Evolutionary conservation across 2,113 vertebrate species (phyloP).

Genomic region (Grantiella picta): DNA sequence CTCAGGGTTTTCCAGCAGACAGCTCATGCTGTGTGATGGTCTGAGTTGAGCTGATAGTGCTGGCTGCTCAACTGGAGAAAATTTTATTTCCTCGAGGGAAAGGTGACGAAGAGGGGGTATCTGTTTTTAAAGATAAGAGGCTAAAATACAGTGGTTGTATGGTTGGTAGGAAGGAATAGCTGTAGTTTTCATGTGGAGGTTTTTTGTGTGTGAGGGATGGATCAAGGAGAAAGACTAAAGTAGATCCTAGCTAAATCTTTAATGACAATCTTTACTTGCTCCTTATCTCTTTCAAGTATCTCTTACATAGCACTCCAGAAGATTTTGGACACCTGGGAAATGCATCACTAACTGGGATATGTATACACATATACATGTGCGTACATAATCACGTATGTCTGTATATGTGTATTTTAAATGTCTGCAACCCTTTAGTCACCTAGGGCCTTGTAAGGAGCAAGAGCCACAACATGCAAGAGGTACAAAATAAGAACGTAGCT

Average conservation of each 20-base stretch:
- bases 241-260: neutral
- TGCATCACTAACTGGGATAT: neutral
- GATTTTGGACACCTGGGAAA: neutral
- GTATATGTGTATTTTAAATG: neutral
- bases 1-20: neutral
- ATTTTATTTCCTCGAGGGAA: neutral
- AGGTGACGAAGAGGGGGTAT: neutral
- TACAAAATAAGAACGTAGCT: neutral
- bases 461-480: neutral
- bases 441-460: neutral
- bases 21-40: neutral
- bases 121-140: conserved; percentile 24
- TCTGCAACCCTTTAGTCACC: neutral
- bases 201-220: neutral
- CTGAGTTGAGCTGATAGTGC: conserved; percentile 14
- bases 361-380: accelerated
- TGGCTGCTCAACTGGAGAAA: neutral
- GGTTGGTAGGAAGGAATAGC: neutral
- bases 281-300: neutral
- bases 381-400: too few species aligned
- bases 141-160: neutral
- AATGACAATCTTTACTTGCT: neutral
- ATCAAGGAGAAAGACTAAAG: neutral
- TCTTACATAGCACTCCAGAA: neutral
- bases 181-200: neutral